phyloP scores from a whole-genome alignment of 2,888 invertebrate genomes.

The Lamproptera curius region DNA sequence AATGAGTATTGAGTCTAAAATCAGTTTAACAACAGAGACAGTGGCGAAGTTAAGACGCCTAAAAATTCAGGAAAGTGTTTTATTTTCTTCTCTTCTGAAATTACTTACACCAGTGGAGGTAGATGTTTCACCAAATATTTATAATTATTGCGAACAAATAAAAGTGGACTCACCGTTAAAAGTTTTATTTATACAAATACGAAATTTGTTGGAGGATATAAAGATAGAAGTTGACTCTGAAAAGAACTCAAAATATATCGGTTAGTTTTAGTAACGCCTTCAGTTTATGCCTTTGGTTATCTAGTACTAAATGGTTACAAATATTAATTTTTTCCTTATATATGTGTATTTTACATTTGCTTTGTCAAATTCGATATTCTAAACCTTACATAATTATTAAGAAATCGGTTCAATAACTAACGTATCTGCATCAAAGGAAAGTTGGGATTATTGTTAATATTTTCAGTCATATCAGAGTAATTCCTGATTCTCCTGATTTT shows the following conservation, averaged over 20 bases:
- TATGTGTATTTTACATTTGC: no score
- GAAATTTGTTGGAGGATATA: conserved; percentile 50
- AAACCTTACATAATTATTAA: no score
- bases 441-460: no score
- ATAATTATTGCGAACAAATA: conserved; percentile 31
- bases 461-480: no score
- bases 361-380: no score
- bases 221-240: conserved; percentile 38
- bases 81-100: conserved; percentile 38
- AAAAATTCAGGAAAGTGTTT: conserved; percentile 59
- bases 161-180: conserved; percentile 35
- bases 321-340: no score
- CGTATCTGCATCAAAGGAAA: no score
- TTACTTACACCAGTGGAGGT: conserved; percentile 26
- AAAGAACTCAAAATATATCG: conserved; percentile 39
- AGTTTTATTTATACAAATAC: conserved; percentile 39
- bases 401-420: no score
- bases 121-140: conserved; percentile 15
- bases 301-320: no score
- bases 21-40: conserved; percentile 25
- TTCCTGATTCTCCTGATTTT: no score
- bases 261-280: conserved; percentile 34
- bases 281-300: no score
- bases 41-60: conserved; percentile 51
- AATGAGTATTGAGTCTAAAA: conserved; percentile 3